phyloP scores from a whole-genome alignment of 2,888 invertebrate species.

The Pristionchus exspectatus region DNA sequence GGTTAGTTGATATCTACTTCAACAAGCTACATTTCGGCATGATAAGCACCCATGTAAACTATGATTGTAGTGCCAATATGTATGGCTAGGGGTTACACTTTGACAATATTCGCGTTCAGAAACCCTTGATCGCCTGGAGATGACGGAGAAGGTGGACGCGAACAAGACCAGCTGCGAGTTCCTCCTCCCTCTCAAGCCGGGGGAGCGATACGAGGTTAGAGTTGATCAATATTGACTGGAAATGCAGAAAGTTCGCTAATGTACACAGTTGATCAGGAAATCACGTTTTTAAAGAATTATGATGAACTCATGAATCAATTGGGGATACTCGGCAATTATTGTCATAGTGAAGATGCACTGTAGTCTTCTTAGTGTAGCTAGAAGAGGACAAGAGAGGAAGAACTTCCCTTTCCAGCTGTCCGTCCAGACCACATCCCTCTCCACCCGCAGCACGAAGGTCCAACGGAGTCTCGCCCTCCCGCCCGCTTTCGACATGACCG shows the following conservation, averaged over 20 bases:
- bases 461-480: constrained; percentile 74
- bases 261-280: too few species aligned
- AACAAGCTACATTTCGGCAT: not conserved
- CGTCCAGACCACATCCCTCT: constrained; percentile 37
- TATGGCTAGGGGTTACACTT: too few species aligned
- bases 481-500: constrained; percentile 76
- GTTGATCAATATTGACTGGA: not conserved
- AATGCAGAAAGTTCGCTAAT: not conserved
- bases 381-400: too few species aligned
- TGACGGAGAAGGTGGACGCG: constrained; percentile 40
- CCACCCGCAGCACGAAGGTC: constrained; percentile 68
- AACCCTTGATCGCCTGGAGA: constrained; percentile 36
- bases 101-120: not conserved
- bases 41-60: too few species aligned
- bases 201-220: constrained; percentile 66
- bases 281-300: not conserved
- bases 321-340: too few species aligned
- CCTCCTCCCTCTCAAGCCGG: constrained; percentile 65
- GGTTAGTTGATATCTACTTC: not conserved
- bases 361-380: too few species aligned
- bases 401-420: not conserved
- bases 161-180: constrained; percentile 62
- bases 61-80: not conserved
- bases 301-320: too few species aligned
- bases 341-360: too few species aligned